Evolutionary conservation across 2,113 vertebrate species (phyloP), one percentile per base, ranked within the genome.

Genomic region (Azemiops feae): DNA sequence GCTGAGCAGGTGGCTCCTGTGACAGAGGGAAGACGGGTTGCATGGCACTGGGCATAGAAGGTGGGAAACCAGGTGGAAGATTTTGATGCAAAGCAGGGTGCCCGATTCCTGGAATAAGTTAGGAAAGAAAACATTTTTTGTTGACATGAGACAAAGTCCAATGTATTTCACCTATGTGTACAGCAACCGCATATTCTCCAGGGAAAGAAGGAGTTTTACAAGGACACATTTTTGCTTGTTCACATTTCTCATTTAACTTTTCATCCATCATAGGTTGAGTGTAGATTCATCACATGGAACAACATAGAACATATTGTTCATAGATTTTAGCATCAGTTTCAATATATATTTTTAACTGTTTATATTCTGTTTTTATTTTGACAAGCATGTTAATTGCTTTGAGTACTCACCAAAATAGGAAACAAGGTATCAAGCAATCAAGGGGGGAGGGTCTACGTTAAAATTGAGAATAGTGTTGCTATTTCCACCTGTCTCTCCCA

Each of bases 61-160:
- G 94, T 0, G 99, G 98, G 95, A 99, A 99, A 95, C 99, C 98
- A 0, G 99, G 99, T 4, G 99, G 98, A 9, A 99, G 97, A 96
- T 99, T 99, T 98, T 99, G 99, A 97, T 99, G 99, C 94, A 99
- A 98, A 60, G 99, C 98, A 0, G 99, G 98, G 94, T 99, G 99
- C 81, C 99, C 97, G 4, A 99, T 98, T 95, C 99, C 99, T 99
- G 97, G 23, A 92, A 81, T 39, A 14, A 9, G 22, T 91, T 91
- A 93, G 60, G 85, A 27, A 23, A 52, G 69, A 54, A 92, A 90
- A 14, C 10, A 69, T 1, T 69, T 81, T 81, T 81, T 39, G 50
- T 89, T 89, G 0, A 5, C 57, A 92, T 57, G 60, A 58, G 18
- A 53, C 11, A 47, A 53, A 27, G 2, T 34, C 0, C 1, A 43